phyloP scores from a whole-genome alignment of 2,888 invertebrate species.

The Iselma pallidipennis region DNA sequence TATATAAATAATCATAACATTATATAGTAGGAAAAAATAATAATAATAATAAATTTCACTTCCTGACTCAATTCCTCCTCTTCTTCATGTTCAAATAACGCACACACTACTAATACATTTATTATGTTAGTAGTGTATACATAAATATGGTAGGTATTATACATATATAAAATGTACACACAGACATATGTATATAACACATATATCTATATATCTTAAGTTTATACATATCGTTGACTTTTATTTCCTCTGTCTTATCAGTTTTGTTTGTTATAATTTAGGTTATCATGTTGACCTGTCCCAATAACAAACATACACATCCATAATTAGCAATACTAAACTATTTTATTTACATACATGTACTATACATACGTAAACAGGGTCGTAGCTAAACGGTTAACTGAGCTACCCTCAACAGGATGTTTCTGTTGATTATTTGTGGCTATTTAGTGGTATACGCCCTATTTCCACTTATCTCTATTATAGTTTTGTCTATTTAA shows the following conservation, averaged over 20 bases:
- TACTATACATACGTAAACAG: too few relatives aligned
- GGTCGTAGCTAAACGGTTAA: too few relatives aligned
- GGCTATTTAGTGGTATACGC: too few relatives aligned
- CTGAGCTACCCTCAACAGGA: too few relatives aligned
- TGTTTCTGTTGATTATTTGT: too few relatives aligned
- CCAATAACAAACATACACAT: constrained; percentile 20
- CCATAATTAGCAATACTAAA: not conserved
- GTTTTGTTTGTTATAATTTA: constrained; percentile 27
- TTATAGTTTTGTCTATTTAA: too few relatives aligned
- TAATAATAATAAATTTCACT: constrained; percentile 13
- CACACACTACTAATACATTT: constrained; percentile 12
- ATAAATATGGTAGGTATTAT: not conserved
- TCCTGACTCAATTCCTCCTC: constrained; percentile 7
- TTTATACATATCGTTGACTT: constrained; percentile 14
- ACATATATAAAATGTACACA: not conserved
- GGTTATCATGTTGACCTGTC: constrained; percentile 29
- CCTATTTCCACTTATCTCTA: too few relatives aligned
- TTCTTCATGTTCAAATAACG: not conserved
- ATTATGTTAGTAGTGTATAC: constrained; percentile 25
- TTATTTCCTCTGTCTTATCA: constrained; percentile 25
- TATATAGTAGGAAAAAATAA: constrained; percentile 4
- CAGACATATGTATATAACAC: not conserved
- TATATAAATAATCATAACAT: constrained; percentile 15
- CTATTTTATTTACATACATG: not conserved
- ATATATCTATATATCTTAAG: not conserved